Conservation (phyloP, 2,888 invertebrate species). For the Drosophila melanosoma region DNA sequence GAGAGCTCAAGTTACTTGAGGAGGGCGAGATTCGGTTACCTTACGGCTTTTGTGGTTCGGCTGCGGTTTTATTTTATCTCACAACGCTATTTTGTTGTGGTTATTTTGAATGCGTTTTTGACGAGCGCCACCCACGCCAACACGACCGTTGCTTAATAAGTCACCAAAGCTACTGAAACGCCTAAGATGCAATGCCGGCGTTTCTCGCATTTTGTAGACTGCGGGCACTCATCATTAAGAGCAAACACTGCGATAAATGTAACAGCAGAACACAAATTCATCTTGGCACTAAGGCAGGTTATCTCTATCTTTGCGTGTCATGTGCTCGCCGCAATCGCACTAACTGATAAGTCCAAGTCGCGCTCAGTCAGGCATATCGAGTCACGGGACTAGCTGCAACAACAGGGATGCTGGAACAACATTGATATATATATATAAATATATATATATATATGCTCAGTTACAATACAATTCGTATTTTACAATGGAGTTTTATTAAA, state of each 20-base stretch:
- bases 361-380: conserved; percentile 54
- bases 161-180: conserved; percentile 49
- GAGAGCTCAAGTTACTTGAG: conserved; percentile 53
- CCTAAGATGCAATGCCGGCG: conserved; percentile 22
- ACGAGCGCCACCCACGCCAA: conserved; percentile 33
- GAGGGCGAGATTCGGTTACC: conserved; percentile 35
- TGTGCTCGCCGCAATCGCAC: conserved; percentile 34
- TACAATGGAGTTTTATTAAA: conserved; percentile 78
- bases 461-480: conserved; percentile 35
- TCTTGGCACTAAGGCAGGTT: conserved; percentile 54
- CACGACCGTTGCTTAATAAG: conserved; percentile 53
- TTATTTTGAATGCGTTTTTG: conserved; percentile 10
- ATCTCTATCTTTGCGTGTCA: conserved; percentile 53
- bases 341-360: conserved; percentile 62
- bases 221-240: conserved; percentile 40
- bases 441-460: not conserved
- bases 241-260: conserved; percentile 69
- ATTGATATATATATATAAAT: not conserved
- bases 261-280: conserved; percentile 37
- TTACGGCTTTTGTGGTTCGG: conserved; percentile 46
- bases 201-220: conserved; percentile 16
- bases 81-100: conserved; percentile 26
- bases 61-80: conserved; percentile 37
- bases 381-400: conserved; percentile 65
- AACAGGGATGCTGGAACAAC: conserved; percentile 41